Base-by-base conservation (phyloP, 1,140 invertebrate species). In the Cataglyphis hispanica region DNA sequence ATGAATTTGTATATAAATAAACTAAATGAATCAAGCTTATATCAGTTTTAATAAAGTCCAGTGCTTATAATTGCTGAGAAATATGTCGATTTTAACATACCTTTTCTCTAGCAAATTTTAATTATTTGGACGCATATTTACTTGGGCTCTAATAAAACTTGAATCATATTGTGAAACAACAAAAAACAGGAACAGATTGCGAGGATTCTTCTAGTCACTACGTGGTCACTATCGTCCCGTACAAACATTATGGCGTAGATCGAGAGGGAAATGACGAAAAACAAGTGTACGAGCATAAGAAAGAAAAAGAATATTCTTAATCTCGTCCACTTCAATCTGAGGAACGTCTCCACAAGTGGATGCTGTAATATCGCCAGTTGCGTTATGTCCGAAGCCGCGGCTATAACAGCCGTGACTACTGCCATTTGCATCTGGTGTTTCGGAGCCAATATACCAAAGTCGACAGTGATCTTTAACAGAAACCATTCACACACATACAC, bases 291-390 rank as follows among this genome's bases (percentile, higher is more conserved):
- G 8, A 94, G 61, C 25, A 95, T 91, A n/a, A 95, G 87, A 37
- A 94, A 50, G 19, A 94, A 91, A 86, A 95, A 96, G 58, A 95
- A 93, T 31, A 92, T 84, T 76, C 94, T 89, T 11, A 95, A 89
- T 72, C 90, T 93, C 25, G 92, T 91, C 95, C 95, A 96, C 77
- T 96, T 96, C 1, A 96, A 85, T 27, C 91, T 90, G 10, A 96
- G 92, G 77, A 95, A 96, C n/a, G 93, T 92, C 86, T 96, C 95
- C 7, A 95, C 87, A 10, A 96, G 72, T 6, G 95, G 95, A 88
- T 96, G 95, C 37, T 93, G 92, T 7, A 96, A 88, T 19, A 95
- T 89, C 66, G 92, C 85, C 43, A 93, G 87, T 80, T 91, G 89
- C 58, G 90, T 87, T 16, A 83, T 40, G 31, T 76, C 60, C 27